Evolutionary conservation across 2,888 invertebrate species (phyloP), one percentile per base, ranked within the genome.

Genomic region (Hesperia comma): DNA sequence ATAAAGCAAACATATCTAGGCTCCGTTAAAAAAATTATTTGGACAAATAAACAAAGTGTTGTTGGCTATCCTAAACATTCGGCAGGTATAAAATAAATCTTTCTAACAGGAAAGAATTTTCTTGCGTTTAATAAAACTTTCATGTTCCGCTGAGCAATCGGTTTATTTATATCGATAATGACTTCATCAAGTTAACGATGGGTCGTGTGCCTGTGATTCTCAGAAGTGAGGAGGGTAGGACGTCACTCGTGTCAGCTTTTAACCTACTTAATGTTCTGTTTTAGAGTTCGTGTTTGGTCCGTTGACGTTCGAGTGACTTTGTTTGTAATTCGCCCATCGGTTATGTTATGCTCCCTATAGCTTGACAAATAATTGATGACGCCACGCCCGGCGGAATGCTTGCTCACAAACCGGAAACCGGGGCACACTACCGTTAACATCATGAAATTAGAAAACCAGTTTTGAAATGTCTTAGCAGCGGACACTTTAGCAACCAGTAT

Each of bases 301-400:
- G 75, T 74, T 74, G 70, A 70, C 72, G 69, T 72, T 74, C 72
- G 73, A 71, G 69, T 72, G 71, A 40, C 17, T 67, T 72, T 71
- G 72, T 73, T 74, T 71, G 74, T 72, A 70, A 71, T 73, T 69
- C 70, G 61, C 51, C 60, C 71, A 74, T 72, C 72, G 72, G 72
- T 75, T 76, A 72, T 71, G 72, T 75, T 76, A 72, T 71, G 74
- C 75, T 73, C 77, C 75, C 73, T 74, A 73, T 77, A 72, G 79
- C 79, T 81, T 81, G 85, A 85, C 85, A 86, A 85, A 84, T 85
- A 85, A 86, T 82, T 85, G 85, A 88, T 88, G 86, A 88, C 84
- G 84, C 77, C 82, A 85, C 83, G 80, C 82, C 82, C 72, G 63
- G 41, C 77, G 87, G 87, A 83, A 87, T 87, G 86, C 81, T 75